Percentiles rank a stretch among this genome's conserved stretches.
phyloP scores from a whole-genome alignment of 2,888 invertebrate genomes.

The Lasioglossum morio region DNA sequence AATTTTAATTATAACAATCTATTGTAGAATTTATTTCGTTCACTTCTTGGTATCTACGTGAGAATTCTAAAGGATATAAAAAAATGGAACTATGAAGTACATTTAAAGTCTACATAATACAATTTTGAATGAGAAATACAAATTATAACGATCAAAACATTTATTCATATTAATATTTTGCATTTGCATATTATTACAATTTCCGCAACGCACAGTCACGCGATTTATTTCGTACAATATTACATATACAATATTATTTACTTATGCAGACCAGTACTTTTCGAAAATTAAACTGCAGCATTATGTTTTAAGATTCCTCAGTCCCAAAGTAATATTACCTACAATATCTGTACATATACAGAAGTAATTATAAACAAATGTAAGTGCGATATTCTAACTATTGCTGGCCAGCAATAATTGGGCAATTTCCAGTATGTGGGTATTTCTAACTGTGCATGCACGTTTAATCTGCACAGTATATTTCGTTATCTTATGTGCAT shows the following conservation, averaged over 20 bases:
- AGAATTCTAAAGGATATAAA: not conserved
- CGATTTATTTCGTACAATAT: constrained; percentile 72
- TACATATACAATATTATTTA: constrained; percentile 70
- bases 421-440: constrained; percentile 45
- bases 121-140: constrained; percentile 28
- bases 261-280: constrained; percentile 51
- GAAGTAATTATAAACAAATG: constrained; percentile 57
- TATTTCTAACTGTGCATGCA: constrained; percentile 43
- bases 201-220: constrained; percentile 68
- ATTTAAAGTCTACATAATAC: not conserved
- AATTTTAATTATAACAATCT: constrained; percentile 11
- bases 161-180: constrained; percentile 75
- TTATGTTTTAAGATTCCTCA: constrained; percentile 68
- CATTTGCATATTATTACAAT: constrained; percentile 75
- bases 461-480: constrained; percentile 31
- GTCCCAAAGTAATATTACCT: constrained; percentile 69
- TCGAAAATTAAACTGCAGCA: constrained; percentile 52
- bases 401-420: constrained; percentile 49
- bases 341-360: constrained; percentile 62
- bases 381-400: constrained; percentile 46
- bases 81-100: not conserved
- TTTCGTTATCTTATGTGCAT: constrained; percentile 23
- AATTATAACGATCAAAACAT: constrained; percentile 77
- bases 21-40: not conserved
- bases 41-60: not conserved